Base-by-base conservation (phyloP, 2,888 invertebrate species). In the Tenthredo distinguenda region DNA sequence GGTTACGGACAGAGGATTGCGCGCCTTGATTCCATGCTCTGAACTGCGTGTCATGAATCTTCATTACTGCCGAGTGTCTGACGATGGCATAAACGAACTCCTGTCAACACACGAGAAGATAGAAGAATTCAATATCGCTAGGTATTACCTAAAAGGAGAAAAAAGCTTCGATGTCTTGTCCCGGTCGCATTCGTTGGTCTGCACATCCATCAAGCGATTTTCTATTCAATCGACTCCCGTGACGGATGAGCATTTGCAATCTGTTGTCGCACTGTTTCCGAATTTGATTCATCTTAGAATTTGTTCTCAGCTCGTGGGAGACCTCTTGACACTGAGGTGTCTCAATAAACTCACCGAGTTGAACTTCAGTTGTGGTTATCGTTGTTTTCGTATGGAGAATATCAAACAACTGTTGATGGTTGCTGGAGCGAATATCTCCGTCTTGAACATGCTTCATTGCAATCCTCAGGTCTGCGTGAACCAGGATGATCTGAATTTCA, bases 351-450 rank as follows among this genome's bases (percentile, higher is more conserved):
- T 81, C 12, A 58, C 21, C 5, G 81, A 81, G 62, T 21, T 81
- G 5, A 81, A 81, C 21, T 81, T 81, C 21, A 81, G 62, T 40
- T 62, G 34, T 50, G 81, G 81, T 81, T 21, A 81, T 37, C 81
- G 81, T 9, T 81, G 81, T 81, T 62, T 58, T 37, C 26, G 58
- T 58, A 58, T 81, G 21, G 40, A 81, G 10, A 62, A 81, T 81
- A 37, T 81, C 5, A 81, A 81, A 21, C 81, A 40, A 31, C 81
- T 81, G 1, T 21, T 81, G 37, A 81, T 6, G 12, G 1, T 62
- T 50, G 43, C 40, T 62, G 81, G 81, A 10, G 62, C 4, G n/a
- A 81, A 62, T 37, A 62, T 81, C 2, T 62, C 62, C 5, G 43
- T 74, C n/a, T 43, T 74, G 43, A 74, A 74, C 21, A 81, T 58